Evolutionary conservation across 2,888 invertebrate genomes (phyloP).

Genomic region (Hartigia nigra): DNA sequence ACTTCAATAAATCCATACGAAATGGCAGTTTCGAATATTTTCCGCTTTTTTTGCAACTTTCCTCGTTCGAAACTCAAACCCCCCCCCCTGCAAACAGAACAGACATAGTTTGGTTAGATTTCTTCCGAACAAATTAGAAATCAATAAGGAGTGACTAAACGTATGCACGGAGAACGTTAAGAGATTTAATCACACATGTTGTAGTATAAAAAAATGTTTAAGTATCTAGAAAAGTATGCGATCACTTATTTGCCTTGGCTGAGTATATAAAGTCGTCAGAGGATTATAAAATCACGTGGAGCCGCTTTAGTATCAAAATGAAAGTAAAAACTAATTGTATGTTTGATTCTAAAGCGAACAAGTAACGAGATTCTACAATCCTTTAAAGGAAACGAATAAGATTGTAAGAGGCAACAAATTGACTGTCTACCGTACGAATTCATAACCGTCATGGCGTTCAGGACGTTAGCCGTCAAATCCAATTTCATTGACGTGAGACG

Average conservation of each 20-base stretch:
- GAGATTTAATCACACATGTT: not conserved
- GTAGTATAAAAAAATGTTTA: slow-evolving; percentile 8
- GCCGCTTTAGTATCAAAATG: not conserved
- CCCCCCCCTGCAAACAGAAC: not conserved
- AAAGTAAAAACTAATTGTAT: not conserved
- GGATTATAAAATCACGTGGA: not conserved
- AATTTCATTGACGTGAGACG: not conserved
- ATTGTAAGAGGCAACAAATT: not conserved
- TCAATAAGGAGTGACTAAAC: not conserved
- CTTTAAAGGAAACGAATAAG: not conserved
- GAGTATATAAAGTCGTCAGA: not conserved
- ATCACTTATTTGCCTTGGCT: slow-evolving; percentile 24
- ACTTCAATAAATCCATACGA: not conserved
- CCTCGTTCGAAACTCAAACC: not conserved
- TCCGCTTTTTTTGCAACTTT: not conserved
- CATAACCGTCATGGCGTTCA: not conserved
- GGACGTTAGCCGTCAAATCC: not conserved
- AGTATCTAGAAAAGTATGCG: not conserved
- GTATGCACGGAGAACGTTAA: not conserved
- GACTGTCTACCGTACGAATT: not conserved
- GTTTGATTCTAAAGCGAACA: not conserved
- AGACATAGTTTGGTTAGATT: not conserved
- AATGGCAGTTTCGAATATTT: not conserved
- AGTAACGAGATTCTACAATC: not conserved
- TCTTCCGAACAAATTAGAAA: not conserved